Evolutionary conservation across 2,113 vertebrate species (phyloP).

Genomic region (Calonectris borealis): DNA sequence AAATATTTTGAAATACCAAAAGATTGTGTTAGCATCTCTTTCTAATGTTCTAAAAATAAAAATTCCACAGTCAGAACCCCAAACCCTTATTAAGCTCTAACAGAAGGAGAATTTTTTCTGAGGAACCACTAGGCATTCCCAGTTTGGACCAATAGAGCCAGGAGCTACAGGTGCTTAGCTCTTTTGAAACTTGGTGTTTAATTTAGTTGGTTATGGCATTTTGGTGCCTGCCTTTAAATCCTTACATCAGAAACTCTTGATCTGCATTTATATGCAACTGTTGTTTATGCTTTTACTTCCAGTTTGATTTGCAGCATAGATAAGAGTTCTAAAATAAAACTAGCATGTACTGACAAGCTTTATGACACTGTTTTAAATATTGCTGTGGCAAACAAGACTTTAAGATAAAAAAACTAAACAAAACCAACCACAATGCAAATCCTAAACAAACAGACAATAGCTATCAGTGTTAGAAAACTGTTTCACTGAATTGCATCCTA

Average conservation of each 20-base stretch:
- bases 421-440: too few species aligned
- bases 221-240: not conserved
- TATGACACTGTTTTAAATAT: not conserved
- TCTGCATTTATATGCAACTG: not conserved
- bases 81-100: not conserved
- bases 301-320: not conserved
- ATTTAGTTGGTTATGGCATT: not conserved
- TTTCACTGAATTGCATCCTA: not conserved
- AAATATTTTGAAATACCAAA: not conserved
- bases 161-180: not conserved
- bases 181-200: not conserved
- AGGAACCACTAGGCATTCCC: not conserved
- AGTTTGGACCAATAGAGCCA: not conserved
- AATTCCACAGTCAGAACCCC: rapidly evolving
- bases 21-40: not conserved
- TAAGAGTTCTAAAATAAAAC: not conserved
- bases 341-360: not conserved
- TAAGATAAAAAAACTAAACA: not conserved
- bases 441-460: not conserved
- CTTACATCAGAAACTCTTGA: not conserved
- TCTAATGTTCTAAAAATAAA: not conserved
- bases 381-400: not conserved
- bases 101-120: not conserved
- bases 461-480: not conserved
- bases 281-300: not conserved